phyloP scores from a whole-genome alignment of 2,797 vertebrate genomes.

The Labroides dimidiatus region DNA sequence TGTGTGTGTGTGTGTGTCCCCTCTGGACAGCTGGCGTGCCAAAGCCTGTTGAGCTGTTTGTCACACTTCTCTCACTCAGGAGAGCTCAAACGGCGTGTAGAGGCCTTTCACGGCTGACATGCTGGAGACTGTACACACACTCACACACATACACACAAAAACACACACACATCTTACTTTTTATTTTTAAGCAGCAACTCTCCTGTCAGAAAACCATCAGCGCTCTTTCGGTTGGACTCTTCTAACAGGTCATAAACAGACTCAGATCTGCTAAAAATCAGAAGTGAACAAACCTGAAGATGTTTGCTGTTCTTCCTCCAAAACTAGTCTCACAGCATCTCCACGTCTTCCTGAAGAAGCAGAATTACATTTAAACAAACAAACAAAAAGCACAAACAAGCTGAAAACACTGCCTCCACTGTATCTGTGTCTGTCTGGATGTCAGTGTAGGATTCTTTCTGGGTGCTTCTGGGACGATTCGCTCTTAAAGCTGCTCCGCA shows the following conservation, averaged over 20 bases:
- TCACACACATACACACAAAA: constrained; percentile 20
- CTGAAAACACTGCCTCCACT: neutral
- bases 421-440: neutral
- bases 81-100: constrained; percentile 66
- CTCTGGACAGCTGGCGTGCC: constrained; percentile 76
- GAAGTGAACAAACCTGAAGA: neutral
- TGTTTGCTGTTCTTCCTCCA: too few species aligned
- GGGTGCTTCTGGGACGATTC: neutral
- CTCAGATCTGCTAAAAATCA: neutral
- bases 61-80: constrained; percentile 78
- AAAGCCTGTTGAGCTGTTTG: constrained; percentile 82
- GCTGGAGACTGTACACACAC: constrained; percentile 44
- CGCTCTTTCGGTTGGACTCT: constrained; percentile 17
- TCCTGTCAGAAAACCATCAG: constrained; percentile 17
- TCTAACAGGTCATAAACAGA: constrained; percentile 14
- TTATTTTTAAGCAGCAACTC: constrained; percentile 23
- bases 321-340: too few species aligned
- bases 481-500: constrained; percentile 12
- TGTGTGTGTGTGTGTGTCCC: constrained; percentile 51
- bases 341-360: too few species aligned
- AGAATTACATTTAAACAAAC: neutral
- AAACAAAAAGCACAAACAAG: too few species aligned
- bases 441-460: constrained; percentile 4
- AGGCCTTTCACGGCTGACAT: constrained; percentile 66
- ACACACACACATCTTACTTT: constrained; percentile 7